Conservation (phyloP, 2,888 invertebrate species). For the Meghimatium bilineatum region DNA sequence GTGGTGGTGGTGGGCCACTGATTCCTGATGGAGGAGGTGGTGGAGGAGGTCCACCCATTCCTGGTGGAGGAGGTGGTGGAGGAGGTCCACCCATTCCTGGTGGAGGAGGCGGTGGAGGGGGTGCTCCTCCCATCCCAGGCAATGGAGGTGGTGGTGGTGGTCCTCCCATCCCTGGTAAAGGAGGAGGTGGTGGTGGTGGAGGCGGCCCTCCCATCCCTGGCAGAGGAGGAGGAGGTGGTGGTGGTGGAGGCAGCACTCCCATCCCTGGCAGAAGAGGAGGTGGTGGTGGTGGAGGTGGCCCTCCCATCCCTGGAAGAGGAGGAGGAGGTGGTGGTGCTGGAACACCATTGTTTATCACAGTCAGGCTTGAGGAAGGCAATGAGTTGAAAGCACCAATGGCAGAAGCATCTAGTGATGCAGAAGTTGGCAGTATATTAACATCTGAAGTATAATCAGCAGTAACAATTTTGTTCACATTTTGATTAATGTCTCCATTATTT, state of each 20-base stretch:
- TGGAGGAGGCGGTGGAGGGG: conserved; percentile 65
- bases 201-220: conserved; percentile 60
- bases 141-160: conserved; percentile 59
- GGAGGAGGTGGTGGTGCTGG: conserved; percentile 72
- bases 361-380: conserved; percentile 20
- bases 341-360: conserved; percentile 69
- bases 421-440: not conserved
- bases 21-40: conserved; percentile 73
- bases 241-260: conserved; percentile 68
- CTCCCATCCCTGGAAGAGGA: conserved; percentile 74
- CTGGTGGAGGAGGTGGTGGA: conserved; percentile 66
- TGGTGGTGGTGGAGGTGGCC: conserved; percentile 68
- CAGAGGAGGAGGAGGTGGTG: conserved; percentile 61
- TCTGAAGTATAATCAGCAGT: not conserved
- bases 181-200: conserved; percentile 62
- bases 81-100: conserved; percentile 56
- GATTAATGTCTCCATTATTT: conserved; percentile 4
- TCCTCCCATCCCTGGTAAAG: conserved; percentile 64
- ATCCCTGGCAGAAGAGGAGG: conserved; percentile 63
- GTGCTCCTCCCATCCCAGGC: conserved; percentile 74
- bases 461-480: conserved; percentile 2
- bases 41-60: conserved; percentile 64
- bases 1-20: conserved; percentile 53
- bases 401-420: not conserved
- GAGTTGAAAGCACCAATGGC: not conserved